Evolutionary conservation across 1,140 invertebrate species (phyloP), one percentile per base, ranked within the genome.

Genomic region (Dendroctonus valens): DNA sequence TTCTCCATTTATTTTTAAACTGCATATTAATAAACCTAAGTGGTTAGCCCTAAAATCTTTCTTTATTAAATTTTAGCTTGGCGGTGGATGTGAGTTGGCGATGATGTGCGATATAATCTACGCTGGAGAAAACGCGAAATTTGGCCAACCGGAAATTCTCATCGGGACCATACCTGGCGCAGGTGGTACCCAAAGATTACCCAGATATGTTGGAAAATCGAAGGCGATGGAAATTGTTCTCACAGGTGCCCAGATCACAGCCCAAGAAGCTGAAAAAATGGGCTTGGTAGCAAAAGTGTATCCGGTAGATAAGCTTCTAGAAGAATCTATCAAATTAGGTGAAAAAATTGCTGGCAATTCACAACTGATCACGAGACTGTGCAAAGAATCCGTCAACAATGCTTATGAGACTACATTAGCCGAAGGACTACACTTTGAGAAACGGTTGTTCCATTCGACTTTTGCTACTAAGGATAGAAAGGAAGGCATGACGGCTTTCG

Each of bases 41-140:
- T 2, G 26, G 3, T 26, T 26, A 26, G 26, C 26, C 26, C 26
- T 26, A 26, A 1, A 26, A 26, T 26, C 3, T 26, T 26, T 26
- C 26, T 26, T 26, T 26, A 26, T 26, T 26, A 26, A 26, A 26
- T 77, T 79, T 15, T 74, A 95, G 87, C 81, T 98, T 8, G 96
- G 97, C 38, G 97, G 97, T 57, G 97, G 97, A 0, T 98, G 95
- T 81, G 97, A 99, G 80, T 74, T 99, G 37, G 96, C 97, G 0
- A 98, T 99, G 96, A 96, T 99, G 89, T 99, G 97, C 79, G 97
- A 99, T 76, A 98, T 99, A 14, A 98, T 99, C 70, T 98, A 98
- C 80, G 97, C 97, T 5, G 95, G 96, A 3, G 96, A 99, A 67
- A 97, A 95, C 74, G 97, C 97, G 8, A 93, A 91, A 77, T 99